Base-by-base conservation (phyloP, 2,113 vertebrate genomes). In the Barbus barbus region DNA sequence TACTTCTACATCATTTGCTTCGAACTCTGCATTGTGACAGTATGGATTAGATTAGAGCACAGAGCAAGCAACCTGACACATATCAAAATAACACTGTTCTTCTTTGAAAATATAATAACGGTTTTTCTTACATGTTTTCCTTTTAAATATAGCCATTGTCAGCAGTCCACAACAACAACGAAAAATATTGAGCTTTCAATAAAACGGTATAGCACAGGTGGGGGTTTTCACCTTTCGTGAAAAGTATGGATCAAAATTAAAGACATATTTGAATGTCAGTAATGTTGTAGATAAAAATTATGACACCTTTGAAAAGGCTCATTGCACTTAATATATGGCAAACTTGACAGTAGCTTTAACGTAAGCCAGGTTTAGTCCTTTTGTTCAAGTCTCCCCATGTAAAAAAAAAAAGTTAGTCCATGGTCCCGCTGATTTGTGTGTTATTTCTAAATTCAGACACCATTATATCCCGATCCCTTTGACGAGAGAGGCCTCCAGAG, bases 381-480 rank as follows among this genome's bases (percentile, higher is more conserved):
- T 92, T 93, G 87, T 91, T 93, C 89, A 93, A 93, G 90, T 93
- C 92, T 89, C 90, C 89, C 92, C 88, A 88, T 90, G 89, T 92
- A 63, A 79, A 83, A 81, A 79, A 83, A 81, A 77, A 83, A 58
- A 14, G 46, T 36, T 14, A 78, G 77, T 86, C 48, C 72, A 87
- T 93, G 91, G 90, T 92, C 88, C 91, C 89, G 82, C 89, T 82
- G 81, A 88, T 88, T 78, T 69, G 88, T 69, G 88, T 79, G 78
- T 91, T 85, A 67, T 85, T 87, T 91, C 53, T 65, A 71, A 83
- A 76, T 72, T 61, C 12, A 86, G 78, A 60, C 44, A 84, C 44
- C 46, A 88, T 92, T 90, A 99, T 91, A 99, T 97, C 89, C 97
- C 96, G 0, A 99, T 96, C 85, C 98, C 98, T 95, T 99, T 99